phyloP scores from a whole-genome alignment of 2,797 vertebrate genomes.

The Acrossocheilus fasciatus region DNA sequence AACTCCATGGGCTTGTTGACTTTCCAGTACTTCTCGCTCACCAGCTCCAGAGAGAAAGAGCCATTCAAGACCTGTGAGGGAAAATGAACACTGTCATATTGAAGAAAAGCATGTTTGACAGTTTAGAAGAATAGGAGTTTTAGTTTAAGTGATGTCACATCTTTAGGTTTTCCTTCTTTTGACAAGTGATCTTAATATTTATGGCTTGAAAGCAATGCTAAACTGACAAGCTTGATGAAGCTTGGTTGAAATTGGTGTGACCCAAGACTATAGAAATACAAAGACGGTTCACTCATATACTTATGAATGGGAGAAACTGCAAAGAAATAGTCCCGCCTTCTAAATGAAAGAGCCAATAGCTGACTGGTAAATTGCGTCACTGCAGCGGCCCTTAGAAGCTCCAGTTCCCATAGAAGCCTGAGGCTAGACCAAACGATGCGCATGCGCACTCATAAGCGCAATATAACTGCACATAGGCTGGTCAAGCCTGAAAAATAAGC shows the following conservation, averaged over 20 bases:
- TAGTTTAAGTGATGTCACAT: neutral
- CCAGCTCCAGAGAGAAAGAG: conserved; percentile 96
- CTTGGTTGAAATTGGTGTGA: neutral
- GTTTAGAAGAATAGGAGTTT: neutral
- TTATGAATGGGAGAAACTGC: neutral
- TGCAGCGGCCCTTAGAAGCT: too few species aligned
- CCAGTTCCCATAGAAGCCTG: too few species aligned
- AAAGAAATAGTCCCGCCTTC: neutral
- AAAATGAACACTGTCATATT: conserved; percentile 9
- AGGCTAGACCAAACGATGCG: too few species aligned
- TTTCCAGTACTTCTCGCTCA: conserved; percentile 99
- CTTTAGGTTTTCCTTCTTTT: neutral
- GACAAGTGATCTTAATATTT: neutral
- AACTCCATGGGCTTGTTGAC: conserved; percentile 99
- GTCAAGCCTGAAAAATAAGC: too few species aligned
- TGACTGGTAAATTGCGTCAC: too few species aligned
- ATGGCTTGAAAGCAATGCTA: neutral
- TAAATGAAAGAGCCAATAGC: too few species aligned
- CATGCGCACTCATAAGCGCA: too few species aligned
- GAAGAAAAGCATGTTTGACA: conserved; percentile 10
- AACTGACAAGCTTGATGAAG: neutral
- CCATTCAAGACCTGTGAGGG: conserved; percentile 92
- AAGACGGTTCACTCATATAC: neutral
- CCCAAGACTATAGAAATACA: too few species aligned
- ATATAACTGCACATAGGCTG: too few species aligned